phyloP scores from a whole-genome alignment of 2,888 invertebrate species.

The Diachrysia chrysitis region DNA sequence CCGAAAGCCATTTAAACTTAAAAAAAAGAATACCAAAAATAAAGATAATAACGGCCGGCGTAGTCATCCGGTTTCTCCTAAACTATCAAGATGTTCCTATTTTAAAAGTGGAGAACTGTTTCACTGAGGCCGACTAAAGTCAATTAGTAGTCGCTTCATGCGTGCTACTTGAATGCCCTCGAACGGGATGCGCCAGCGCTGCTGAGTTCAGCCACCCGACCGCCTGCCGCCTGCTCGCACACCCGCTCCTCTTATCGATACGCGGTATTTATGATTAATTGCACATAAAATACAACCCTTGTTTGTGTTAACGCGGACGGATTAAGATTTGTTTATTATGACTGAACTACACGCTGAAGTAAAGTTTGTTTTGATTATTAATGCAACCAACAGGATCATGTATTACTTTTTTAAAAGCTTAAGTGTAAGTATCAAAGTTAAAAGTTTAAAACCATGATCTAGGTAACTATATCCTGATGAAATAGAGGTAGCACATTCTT shows the following conservation, averaged over 20 bases:
- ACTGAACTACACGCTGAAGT: constrained; percentile 33
- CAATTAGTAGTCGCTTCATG: constrained; percentile 78
- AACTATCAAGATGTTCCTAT: constrained; percentile 69
- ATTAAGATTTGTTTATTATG: constrained; percentile 40
- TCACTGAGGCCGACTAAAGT: constrained; percentile 69
- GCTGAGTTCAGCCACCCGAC: constrained; percentile 71
- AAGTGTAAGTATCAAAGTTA: not conserved
- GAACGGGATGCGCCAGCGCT: constrained; percentile 74
- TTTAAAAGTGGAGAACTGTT: constrained; percentile 70
- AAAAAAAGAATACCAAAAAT: constrained; percentile 19
- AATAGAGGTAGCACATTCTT: not conserved
- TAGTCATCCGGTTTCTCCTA: constrained; percentile 49
- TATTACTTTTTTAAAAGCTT: not conserved
- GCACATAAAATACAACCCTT: constrained; percentile 57
- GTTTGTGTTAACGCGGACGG: constrained; percentile 37
- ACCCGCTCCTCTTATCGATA: constrained; percentile 58
- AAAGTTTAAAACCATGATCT: not conserved
- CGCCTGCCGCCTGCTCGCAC: constrained; percentile 22
- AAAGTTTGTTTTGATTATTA: constrained; percentile 32
- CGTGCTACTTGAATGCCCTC: constrained; percentile 76
- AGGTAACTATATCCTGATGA: not conserved
- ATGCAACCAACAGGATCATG: constrained; percentile 18
- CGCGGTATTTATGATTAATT: constrained; percentile 63
- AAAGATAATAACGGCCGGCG: constrained; percentile 35
- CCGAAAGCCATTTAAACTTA: not conserved